These are phyloP conservation scores for Cephalopachus bancanus DNA, from an alignment of 2,797 vertebrate species.

Conservation along the genomic window DNA sequence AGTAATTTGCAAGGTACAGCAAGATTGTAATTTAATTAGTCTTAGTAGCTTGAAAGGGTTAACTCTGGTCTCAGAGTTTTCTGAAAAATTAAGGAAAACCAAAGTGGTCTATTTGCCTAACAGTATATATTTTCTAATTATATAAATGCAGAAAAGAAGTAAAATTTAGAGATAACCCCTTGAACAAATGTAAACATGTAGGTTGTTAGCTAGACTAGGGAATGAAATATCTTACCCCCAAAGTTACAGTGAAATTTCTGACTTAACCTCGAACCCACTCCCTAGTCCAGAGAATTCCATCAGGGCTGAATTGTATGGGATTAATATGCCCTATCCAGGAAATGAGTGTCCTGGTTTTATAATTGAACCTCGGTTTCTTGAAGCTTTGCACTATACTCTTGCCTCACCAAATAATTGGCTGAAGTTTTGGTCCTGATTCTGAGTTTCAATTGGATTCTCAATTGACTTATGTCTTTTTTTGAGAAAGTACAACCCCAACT, in stretches of 20 bases:
- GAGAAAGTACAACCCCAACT: not conserved
- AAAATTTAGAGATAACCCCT: constrained; percentile 39
- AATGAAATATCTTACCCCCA: not conserved
- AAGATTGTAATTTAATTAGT: not conserved
- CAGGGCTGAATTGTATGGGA: not conserved
- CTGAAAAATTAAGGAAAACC: constrained; percentile 28
- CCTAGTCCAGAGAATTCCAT: not conserved
- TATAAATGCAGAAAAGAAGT: constrained; percentile 28
- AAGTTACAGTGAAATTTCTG: constrained; percentile 35
- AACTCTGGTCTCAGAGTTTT: constrained; percentile 26
- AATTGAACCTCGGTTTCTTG: constrained; percentile 58
- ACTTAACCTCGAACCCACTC: constrained; percentile 24
- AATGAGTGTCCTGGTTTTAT: constrained; percentile 67
- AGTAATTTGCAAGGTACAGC: not conserved
- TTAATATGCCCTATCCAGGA: constrained; percentile 60
- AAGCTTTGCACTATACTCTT: constrained; percentile 39
- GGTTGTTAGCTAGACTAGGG: not conserved
- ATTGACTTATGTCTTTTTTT: constrained; percentile 52
- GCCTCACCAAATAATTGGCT: constrained; percentile 61
- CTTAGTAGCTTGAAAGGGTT: constrained; percentile 22
- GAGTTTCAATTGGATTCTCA: constrained; percentile 39
- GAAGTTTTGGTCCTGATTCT: constrained; percentile 60
- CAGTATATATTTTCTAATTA: constrained; percentile 21
- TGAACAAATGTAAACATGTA: constrained; percentile 45
- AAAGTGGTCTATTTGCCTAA: constrained; percentile 22